Conservation (phyloP, 1,140 invertebrate genomes). For the Aphidius ervi region DNA sequence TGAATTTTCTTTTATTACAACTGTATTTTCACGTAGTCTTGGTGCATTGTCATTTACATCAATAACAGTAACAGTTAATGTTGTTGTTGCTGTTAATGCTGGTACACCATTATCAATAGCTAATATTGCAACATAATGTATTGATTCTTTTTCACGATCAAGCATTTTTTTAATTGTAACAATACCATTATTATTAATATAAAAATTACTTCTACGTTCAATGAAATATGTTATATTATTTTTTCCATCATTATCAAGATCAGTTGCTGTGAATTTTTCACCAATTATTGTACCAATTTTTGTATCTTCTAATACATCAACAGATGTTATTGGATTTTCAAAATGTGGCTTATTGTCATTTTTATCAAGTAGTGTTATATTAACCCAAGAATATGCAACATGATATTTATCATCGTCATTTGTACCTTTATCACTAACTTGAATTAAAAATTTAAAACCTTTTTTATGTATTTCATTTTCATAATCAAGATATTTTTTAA, state of each 20-base stretch:
- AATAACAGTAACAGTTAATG: slow-evolving; percentile 88
- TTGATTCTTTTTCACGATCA: slow-evolving; percentile 84
- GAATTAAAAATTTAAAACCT: slow-evolving; percentile 90
- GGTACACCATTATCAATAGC: slow-evolving; percentile 93
- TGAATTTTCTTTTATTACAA: slow-evolving; percentile 85
- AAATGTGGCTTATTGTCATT: slow-evolving; percentile 95
- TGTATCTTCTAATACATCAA: slow-evolving; percentile 86
- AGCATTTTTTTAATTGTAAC: slow-evolving; percentile 86
- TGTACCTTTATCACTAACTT: slow-evolving; percentile 89
- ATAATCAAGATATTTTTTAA: slow-evolving; percentile 89
- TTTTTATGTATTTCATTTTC: slow-evolving; percentile 89
- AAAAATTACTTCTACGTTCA: slow-evolving; percentile 83
- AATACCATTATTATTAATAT: slow-evolving; percentile 87
- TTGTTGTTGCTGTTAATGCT: slow-evolving; percentile 91
- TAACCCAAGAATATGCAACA: slow-evolving; percentile 92
- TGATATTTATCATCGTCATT: slow-evolving; percentile 94
- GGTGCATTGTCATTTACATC: slow-evolving; percentile 96
- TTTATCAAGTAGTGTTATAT: slow-evolving; percentile 87
- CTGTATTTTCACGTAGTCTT: slow-evolving; percentile 87
- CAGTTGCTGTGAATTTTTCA: slow-evolving; percentile 86
- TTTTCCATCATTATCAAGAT: slow-evolving; percentile 90
- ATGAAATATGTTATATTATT: slow-evolving; percentile 90
- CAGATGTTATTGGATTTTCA: slow-evolving; percentile 86
- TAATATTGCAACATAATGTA: slow-evolving; percentile 92
- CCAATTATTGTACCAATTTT: slow-evolving; percentile 81